Evolutionary conservation across 2,113 vertebrate species (phyloP).

Genomic region (Corythoichthys haematopterus): DNA sequence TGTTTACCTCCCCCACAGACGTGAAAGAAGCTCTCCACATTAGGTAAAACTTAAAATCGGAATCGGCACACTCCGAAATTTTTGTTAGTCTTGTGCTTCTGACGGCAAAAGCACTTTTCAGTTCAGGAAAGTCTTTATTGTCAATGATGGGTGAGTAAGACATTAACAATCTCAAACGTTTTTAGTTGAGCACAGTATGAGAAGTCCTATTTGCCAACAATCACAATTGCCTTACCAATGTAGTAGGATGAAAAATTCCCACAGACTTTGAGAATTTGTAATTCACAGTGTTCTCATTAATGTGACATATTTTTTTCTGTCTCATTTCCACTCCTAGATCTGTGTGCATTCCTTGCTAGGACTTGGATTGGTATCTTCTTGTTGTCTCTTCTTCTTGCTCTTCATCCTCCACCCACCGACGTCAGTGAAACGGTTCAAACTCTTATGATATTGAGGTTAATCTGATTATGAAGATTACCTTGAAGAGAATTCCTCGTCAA

Average conservation of each 20-base stretch:
- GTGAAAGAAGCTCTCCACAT: not conserved
- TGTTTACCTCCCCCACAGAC: not conserved
- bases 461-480: slow-evolving; percentile 70
- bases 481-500: slow-evolving; percentile 37
- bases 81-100: not conserved
- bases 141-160: not conserved
- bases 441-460: slow-evolving; percentile 49
- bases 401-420: slow-evolving; percentile 37
- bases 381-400: not conserved
- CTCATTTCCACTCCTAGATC: not conserved
- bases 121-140: not conserved
- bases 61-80: not conserved
- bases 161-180: not conserved
- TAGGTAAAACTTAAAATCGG: not conserved
- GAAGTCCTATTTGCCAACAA: not conserved
- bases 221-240: not conserved
- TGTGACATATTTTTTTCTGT: not conserved
- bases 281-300: not conserved
- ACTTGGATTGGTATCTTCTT: not conserved
- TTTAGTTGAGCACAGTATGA: not conserved
- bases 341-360: slow-evolving; percentile 16
- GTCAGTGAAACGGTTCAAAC: slow-evolving; percentile 50
- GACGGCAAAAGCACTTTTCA: not conserved
- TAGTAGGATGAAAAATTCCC: not conserved
- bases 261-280: not conserved